Percentiles rank a stretch among this genome's conserved stretches.
These are phyloP conservation scores for Onychomys leucogaster DNA, from an alignment of 2,797 vertebrate genomes.

Conservation along the genomic window DNA sequence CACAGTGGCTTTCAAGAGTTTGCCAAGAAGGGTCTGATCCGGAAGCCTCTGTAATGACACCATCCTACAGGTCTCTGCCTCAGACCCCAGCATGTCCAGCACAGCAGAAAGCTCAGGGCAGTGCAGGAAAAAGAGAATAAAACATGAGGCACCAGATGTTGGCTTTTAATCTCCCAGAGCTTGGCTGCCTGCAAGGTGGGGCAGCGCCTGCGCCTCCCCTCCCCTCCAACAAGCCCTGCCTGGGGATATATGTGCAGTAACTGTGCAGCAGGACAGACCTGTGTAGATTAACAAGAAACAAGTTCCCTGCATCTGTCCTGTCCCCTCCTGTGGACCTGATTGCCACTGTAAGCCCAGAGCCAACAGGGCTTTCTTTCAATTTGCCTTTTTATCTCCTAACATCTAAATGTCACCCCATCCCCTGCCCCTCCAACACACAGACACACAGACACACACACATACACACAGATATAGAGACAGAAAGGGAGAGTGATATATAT, in stretches of 20 bases:
- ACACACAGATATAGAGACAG: neutral
- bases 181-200: neutral
- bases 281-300: fast-evolving
- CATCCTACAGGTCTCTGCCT: neutral
- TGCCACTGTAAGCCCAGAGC: neutral
- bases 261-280: neutral
- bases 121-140: constrained; percentile 39
- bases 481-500: too few relatives aligned
- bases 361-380: neutral
- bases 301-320: neutral
- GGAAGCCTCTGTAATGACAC: neutral
- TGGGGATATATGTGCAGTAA: neutral
- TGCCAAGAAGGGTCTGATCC: neutral
- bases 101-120: neutral
- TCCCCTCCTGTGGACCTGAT: neutral
- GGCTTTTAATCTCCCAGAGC: constrained; percentile 67
- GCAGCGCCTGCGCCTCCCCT: neutral
- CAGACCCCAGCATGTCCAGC: constrained; percentile 7
- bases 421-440: neutral
- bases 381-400: neutral
- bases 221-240: neutral
- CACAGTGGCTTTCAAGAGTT: neutral
- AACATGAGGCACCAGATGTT: constrained; percentile 35
- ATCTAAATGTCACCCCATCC: neutral
- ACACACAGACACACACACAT: neutral